phyloP scores from a whole-genome alignment of 2,113 vertebrate genomes.

The Rhynchopsitta pachyrhyncha region DNA sequence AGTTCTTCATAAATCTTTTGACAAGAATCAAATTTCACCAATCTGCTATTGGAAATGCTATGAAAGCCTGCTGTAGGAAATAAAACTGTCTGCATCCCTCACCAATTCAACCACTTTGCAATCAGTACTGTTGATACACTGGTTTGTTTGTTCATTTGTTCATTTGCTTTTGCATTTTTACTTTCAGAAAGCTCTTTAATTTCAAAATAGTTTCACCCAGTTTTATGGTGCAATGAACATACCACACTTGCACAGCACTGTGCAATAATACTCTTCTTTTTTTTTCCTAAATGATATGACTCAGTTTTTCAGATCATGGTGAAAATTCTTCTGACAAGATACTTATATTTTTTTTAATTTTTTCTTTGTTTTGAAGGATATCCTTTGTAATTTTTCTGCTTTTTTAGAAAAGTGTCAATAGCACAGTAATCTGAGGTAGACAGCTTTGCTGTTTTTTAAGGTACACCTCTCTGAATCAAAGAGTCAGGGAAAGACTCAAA shows the following conservation, averaged over 20 bases:
- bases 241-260: neutral
- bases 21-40: neutral
- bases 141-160: neutral
- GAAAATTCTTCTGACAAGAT: neutral
- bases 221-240: neutral
- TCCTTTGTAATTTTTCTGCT: neutral
- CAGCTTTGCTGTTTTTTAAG: neutral
- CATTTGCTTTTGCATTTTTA: neutral
- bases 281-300: neutral
- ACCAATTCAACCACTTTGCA: neutral
- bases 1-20: neutral
- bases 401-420: neutral
- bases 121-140: neutral
- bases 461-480: neutral
- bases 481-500: neutral
- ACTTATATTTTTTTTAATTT: fast-evolving
- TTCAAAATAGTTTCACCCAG: neutral
- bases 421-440: neutral
- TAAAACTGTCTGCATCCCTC: neutral
- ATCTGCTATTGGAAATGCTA: neutral
- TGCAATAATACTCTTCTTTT: neutral
- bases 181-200: neutral
- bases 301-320: neutral
- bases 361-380: neutral
- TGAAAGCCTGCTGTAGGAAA: neutral